A percentile compares a stretch with the other conserved stretches of the same genome.
Conservation (phyloP, 2,888 invertebrate species). For the Prenolepis imparis region DNA sequence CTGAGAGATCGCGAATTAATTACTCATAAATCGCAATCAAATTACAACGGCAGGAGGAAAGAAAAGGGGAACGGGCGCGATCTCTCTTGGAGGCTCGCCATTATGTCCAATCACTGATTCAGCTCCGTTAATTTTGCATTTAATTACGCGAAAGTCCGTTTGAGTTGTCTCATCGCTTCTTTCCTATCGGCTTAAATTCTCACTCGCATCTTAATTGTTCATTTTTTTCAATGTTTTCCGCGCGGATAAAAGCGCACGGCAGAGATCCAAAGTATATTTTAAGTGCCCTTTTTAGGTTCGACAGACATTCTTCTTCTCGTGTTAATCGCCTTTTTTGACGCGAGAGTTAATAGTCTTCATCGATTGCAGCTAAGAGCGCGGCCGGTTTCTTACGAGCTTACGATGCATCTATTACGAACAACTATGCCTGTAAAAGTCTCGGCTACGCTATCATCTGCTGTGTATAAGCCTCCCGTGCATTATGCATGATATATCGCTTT, state of each 20-base stretch:
- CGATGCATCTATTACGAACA: constrained; percentile 35
- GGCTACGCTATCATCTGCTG: background rate
- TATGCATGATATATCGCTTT: constrained; percentile 22
- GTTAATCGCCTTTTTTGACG: constrained; percentile 40
- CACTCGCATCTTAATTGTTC: background rate
- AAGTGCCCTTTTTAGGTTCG: constrained; percentile 30
- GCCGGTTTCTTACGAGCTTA: constrained; percentile 3
- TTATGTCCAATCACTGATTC: constrained; percentile 62
- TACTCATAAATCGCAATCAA: constrained; percentile 71
- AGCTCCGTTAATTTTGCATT: constrained; percentile 62
- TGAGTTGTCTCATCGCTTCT: constrained; percentile 36
- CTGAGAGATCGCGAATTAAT: constrained; percentile 60
- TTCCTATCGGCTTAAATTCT: constrained; percentile 24
- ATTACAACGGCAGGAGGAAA: constrained; percentile 44
- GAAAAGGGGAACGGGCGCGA: background rate
- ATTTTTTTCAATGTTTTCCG: constrained; percentile 35
- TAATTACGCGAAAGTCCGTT: constrained; percentile 59
- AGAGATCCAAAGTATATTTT: constrained; percentile 11
- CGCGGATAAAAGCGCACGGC: constrained; percentile 29
- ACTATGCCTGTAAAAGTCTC: constrained; percentile 26
- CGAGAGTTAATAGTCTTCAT: constrained; percentile 43
- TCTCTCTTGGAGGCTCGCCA: constrained; percentile 30
- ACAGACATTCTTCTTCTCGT: constrained; percentile 26
- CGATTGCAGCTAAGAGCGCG: background rate
- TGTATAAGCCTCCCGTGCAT: background rate